A percentile compares a stretch with the other conserved stretches of the same genome.
Conservation (phyloP, 2,113 vertebrate genomes). For the Muntiacus reevesi region DNA sequence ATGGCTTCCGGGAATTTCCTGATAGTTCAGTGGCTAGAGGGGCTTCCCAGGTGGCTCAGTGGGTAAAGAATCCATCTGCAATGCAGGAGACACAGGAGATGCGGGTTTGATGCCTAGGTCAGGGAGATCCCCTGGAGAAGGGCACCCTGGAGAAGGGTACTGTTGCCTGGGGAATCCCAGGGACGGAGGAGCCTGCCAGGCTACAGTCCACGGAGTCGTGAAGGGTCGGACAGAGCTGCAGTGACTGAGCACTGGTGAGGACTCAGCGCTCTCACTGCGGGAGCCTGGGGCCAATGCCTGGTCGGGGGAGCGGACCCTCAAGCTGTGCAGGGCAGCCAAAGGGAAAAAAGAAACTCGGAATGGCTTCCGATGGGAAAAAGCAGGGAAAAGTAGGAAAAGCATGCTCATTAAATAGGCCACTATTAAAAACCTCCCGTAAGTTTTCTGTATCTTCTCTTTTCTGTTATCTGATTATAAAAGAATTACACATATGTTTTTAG, state of each 20-base stretch:
- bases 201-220: not conserved
- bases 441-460: not conserved
- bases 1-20: not conserved
- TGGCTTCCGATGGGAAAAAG: not conserved
- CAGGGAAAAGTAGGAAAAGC: not conserved
- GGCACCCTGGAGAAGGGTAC: not conserved
- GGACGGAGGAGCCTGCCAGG: not conserved
- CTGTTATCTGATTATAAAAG: not conserved
- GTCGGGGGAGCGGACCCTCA: not conserved
- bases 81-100: not conserved
- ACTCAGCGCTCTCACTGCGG: not conserved
- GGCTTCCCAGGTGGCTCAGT: not conserved
- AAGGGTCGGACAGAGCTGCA: fast-evolving
- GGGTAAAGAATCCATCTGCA: not conserved
- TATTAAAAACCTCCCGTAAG: not conserved
- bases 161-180: not conserved
- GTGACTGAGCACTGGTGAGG: not conserved
- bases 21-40: not conserved
- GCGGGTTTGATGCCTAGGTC: not conserved
- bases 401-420: not conserved
- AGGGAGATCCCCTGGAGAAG: not conserved
- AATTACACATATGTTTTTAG: not conserved
- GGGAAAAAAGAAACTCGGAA: not conserved
- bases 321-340: not conserved
- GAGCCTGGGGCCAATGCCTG: not conserved